Conservation (phyloP, 2,888 invertebrate genomes). For the Troglohyphantes excavatus region DNA sequence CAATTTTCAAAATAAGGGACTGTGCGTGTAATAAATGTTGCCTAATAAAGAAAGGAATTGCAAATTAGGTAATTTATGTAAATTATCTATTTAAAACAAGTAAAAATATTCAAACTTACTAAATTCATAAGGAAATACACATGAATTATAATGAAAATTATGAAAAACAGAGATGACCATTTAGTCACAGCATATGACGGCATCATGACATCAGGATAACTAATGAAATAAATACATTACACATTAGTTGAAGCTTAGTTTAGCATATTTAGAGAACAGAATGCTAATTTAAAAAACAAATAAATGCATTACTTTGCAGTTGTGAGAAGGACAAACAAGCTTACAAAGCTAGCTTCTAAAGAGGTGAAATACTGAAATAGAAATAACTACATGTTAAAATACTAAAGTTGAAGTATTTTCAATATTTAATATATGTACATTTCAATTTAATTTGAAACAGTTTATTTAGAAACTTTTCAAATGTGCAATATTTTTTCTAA, state of each 20-base stretch:
- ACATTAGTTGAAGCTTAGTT: neutral
- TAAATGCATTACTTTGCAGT: slow-evolving; percentile 89
- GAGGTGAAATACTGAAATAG: slow-evolving; percentile 87
- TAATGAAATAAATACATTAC: slow-evolving; percentile 82
- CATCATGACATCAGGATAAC: slow-evolving; percentile 97
- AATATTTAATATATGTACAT: no score
- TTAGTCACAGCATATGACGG: slow-evolving; percentile 90
- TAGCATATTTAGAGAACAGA: neutral
- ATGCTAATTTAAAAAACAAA: neutral
- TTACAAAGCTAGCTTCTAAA: slow-evolving; percentile 91
- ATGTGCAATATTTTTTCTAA: neutral
- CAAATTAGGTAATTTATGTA: no score
- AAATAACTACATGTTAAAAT: neutral
- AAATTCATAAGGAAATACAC: slow-evolving; percentile 94
- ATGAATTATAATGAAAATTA: slow-evolving; percentile 91
- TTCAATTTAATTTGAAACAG: no score
- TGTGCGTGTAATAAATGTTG: no score
- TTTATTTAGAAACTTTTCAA: neutral
- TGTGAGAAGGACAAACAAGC: slow-evolving; percentile 93
- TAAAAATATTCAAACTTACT: slow-evolving; percentile 83
- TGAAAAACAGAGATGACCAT: slow-evolving; percentile 93
- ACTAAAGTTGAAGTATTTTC: no score
- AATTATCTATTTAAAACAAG: no score
- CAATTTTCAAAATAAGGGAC: no score
- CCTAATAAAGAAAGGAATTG: no score